A percentile compares a stretch with the other conserved stretches of the same genome.
Conservation (phyloP, 2,888 invertebrate genomes). For the Hymenopus coronatus region DNA sequence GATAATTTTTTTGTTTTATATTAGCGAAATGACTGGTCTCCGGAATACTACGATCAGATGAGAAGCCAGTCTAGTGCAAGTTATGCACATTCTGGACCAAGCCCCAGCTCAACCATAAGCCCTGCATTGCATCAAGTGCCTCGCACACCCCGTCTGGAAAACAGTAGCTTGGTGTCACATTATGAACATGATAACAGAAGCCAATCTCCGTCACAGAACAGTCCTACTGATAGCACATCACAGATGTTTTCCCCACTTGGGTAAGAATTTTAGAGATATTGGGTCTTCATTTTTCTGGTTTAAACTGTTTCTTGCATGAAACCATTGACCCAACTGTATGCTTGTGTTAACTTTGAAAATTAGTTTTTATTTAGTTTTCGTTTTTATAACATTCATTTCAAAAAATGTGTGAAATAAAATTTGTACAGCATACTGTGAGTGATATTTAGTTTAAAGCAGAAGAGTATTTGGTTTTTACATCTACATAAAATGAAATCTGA, state of each 20-base stretch:
- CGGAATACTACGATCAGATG: slow-evolving; percentile 49
- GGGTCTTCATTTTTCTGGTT: too few species aligned
- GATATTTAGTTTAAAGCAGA: too few species aligned
- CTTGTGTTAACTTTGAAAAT: too few species aligned
- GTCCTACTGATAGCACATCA: not conserved
- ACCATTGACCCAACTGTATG: too few species aligned
- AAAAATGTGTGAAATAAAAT: too few species aligned
- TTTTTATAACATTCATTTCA: too few species aligned
- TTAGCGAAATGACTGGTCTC: slow-evolving; percentile 23
- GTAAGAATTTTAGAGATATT: not conserved
- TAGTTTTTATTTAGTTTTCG: too few species aligned
- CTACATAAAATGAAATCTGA: too few species aligned
- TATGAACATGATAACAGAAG: slow-evolving; percentile 21
- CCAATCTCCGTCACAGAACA: slow-evolving; percentile 18
- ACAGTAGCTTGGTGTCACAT: not conserved
- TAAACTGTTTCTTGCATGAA: too few species aligned
- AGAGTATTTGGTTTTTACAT: too few species aligned
- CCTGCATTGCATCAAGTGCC: slow-evolving; percentile 21
- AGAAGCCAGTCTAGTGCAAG: slow-evolving; percentile 45
- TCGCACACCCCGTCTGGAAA: not conserved
- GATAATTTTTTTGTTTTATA: not conserved
- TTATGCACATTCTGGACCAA: slow-evolving; percentile 40
- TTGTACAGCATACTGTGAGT: too few species aligned
- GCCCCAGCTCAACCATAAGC: slow-evolving; percentile 40
- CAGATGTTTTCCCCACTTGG: not conserved